Base-by-base conservation (phyloP, 2,888 invertebrate genomes). In the Drosophila affinis region DNA sequence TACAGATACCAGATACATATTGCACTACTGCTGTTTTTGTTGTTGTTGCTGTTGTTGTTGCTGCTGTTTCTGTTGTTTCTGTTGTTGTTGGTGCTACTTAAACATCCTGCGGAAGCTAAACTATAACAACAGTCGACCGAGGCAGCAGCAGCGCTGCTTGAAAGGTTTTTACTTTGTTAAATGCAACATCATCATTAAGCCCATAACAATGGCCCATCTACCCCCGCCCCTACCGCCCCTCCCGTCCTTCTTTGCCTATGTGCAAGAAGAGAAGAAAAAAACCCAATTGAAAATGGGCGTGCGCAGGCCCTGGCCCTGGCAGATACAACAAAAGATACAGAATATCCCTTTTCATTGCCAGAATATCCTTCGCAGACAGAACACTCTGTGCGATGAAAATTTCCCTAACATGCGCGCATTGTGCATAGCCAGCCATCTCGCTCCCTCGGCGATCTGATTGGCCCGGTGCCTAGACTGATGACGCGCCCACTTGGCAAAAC, bases 151-250 rank as follows among this genome's bases (percentile, higher is more conserved):
- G 61, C 68, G 57, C 59, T 69, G 77, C 65, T 47, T 71, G 76
- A 78, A 79, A 81, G 81, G 68, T 72, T 77, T 79, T 82, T 81
- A 72, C 79, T 80, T 80, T 86, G 83, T 82, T 82, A 79, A 82
- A 86, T 81, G 84, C 87, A 84, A 84, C 87, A 84, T 84, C 83
- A 84, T 84, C 84, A 87, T 84, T 84, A 87, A 84, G 79, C 75
- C 79, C 84, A 75, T 84, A 84, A 87, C 83, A 87, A 87, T 87
- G 81, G 83, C 62, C 70, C 72, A 69, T 73, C 65, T 62, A 77
- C 62, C 57, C 62, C 63, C 62, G 62, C 53, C 56, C 47, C 54
- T 9, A 24, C 24, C 24, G 24, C 10, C 39, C 5, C 34, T 9
- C 12, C 49, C 24, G 24, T 5, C n/a, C 48, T 7, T 3, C 39